A percentile compares a stretch with the other conserved stretches of the same genome.
Evolutionary conservation across 2,888 invertebrate species (phyloP).

Genomic region (Caenorhabditis sp.): DNA sequence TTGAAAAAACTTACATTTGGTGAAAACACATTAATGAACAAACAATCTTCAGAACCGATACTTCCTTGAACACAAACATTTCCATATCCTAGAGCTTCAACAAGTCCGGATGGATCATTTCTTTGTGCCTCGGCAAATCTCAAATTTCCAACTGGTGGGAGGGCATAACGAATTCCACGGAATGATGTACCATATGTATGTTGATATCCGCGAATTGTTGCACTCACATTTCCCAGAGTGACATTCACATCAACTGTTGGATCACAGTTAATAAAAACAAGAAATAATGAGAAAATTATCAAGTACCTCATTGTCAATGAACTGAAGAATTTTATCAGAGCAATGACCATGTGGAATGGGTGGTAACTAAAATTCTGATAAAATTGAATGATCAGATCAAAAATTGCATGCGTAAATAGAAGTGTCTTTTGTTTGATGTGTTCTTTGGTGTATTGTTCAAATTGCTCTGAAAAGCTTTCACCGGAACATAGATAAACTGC

Average conservation of each 20-base stretch:
- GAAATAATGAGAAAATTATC: background rate
- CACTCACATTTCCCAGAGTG: conserved; percentile 13
- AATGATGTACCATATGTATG: conserved; percentile 42
- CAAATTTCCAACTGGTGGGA: conserved; percentile 27
- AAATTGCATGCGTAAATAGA: no score
- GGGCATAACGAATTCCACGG: conserved; percentile 45
- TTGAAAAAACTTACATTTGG: conserved; percentile 28
- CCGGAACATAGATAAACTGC: no score
- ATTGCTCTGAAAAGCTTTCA: no score
- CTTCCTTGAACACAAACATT: conserved; percentile 29
- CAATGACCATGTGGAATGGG: background rate
- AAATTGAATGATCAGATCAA: no score
- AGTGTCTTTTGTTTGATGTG: no score
- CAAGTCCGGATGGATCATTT: conserved; percentile 27
- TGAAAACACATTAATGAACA: conserved; percentile 40
- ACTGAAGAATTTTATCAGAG: background rate
- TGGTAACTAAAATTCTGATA: background rate
- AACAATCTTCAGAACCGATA: conserved; percentile 34
- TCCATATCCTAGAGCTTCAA: conserved; percentile 35
- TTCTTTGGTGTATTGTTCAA: no score
- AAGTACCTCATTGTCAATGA: background rate
- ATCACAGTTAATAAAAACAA: conserved; percentile 9
- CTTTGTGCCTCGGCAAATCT: conserved; percentile 36
- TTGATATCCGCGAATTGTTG: conserved; percentile 38
- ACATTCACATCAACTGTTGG: conserved; percentile 32